Conservation (phyloP, 1,140 invertebrate genomes). For the Nasonia vitripennis region DNA sequence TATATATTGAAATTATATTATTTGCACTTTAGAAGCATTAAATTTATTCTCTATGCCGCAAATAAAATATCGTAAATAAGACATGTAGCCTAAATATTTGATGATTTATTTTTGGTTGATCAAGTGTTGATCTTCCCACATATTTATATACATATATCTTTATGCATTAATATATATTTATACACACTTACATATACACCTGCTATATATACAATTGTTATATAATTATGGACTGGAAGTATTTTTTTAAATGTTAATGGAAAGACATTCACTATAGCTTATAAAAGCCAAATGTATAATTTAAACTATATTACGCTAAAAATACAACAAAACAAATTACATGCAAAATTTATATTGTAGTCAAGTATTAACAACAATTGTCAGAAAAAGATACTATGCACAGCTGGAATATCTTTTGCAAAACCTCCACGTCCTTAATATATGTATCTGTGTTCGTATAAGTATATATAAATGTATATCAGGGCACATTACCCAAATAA, state of each 20-base stretch:
- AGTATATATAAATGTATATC: background rate
- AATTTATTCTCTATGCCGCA: background rate
- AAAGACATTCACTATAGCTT: constrained; percentile 32
- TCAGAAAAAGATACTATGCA: constrained; percentile 26
- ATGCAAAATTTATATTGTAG: constrained; percentile 32
- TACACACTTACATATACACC: constrained; percentile 7
- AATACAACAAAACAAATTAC: constrained; percentile 43
- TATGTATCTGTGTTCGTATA: constrained; percentile 12
- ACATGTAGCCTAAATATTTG: background rate
- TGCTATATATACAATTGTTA: constrained; percentile 22
- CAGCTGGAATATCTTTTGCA: constrained; percentile 12
- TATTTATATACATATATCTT: constrained; percentile 23
- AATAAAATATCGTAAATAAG: background rate
- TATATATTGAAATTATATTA: background rate
- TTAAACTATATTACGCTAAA: constrained; percentile 40
- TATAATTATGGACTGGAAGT: constrained; percentile 46
- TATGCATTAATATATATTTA: constrained; percentile 46
- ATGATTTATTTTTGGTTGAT: constrained; percentile 1
- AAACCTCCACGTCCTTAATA: background rate
- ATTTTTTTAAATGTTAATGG: constrained; percentile 34
- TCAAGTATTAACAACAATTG: constrained; percentile 18
- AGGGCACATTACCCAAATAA: constrained; percentile 28
- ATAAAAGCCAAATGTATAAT: constrained; percentile 24
- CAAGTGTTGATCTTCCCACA: background rate
- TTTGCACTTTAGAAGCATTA: background rate